Evolutionary conservation across 1,140 invertebrate genomes (phyloP), one percentile per base, ranked within the genome.

Genomic region (Drosophila ogumai): DNA sequence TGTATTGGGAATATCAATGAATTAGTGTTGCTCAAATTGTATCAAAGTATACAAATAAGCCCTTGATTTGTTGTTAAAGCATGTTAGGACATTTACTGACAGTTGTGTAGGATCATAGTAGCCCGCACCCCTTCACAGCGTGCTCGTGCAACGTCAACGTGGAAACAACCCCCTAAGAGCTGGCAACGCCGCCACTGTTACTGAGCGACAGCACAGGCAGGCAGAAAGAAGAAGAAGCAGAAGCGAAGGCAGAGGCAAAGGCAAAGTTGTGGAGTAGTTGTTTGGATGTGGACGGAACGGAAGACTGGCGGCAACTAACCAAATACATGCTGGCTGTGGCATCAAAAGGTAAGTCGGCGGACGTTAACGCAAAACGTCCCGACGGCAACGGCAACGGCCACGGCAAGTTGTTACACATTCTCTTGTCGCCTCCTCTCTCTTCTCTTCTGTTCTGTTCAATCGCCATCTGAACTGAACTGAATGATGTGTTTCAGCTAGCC

Each of bases 261-360:
- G 57, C 81, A 73, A 69, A 79, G 82, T 85, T 88, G 68, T 60
- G 86, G 85, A 82, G 82, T 88, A 77, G 82, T 75, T 85, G 81
- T 85, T 85, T 85, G 63, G 82, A 81, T 86, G 82, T 86, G 82
- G 82, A 85, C 82, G 82, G 82, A 85, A 85, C 82, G 82, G 81
- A 87, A 82, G 82, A 86, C 82, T 87, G 82, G 82, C 82, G 82
- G 82, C 82, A 79, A 86, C 82, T 86, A 87, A 86, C 67, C 36
- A 40, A 61, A 72, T 66, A 65, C 67, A 54, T 66, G 63, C 63
- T 52, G 49, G 59, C 66, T 49, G 47, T 64, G 66, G 60, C 60
- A 54, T 36, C 47, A 50, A 60, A 65, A 63, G 49, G 59, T 64
- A 74, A 55, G 47, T 55, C 52, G 52, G 34, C 52, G 52, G 52